Evolutionary conservation across 2,113 vertebrate species (phyloP), one percentile per base, ranked within the genome.

Genomic region (Furnarius figulus): DNA sequence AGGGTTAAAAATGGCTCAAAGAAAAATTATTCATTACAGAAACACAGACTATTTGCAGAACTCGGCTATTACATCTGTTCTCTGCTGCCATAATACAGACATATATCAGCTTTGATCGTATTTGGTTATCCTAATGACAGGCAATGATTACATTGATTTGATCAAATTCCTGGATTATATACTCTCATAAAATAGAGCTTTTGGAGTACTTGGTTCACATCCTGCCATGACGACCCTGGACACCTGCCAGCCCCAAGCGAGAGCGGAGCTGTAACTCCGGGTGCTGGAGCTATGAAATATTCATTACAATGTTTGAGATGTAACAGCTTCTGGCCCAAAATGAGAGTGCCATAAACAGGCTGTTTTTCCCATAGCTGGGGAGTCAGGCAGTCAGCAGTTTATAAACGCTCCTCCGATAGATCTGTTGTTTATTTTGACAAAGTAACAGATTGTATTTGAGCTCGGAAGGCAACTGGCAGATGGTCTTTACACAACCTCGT

Each of bases 371-470:
- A 5, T 22, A 33, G 90, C 92, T 56, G 49, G 40, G 28, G 87
- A 95, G 77, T 12, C 14, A 68, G 78, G 88, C 94, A 96, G 72
- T 22, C 87, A 40, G 91, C 91, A 77, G 83, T 46, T 83, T 86
- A 4, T n/a, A 53, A 84, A 50, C 5, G 68, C 79, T 83, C 76
- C 3, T 6, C 85, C 77, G 39, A 78, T 35, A 87, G 94, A 59
- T 6, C 55, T 7, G 86, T 31, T 86, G 93, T 81, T 92, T 95
- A 75, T 96, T 97, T 95, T 95, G 91, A 97, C 94, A 92, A 47
- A 90, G 86, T 63, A 93, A 89, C 96, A 97, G 93, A 86, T 81
- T 95, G 93, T 86, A 84, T 92, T 96, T 96, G 95, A 9, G 5
- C 80, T 71, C 0, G 0, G 56, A 75, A 95, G 86, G 91, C 91